A percentile compares a stretch with the other conserved stretches of the same genome.
Evolutionary conservation across 2,797 vertebrate species (phyloP).

Genomic region (Megalops cyprinoides): DNA sequence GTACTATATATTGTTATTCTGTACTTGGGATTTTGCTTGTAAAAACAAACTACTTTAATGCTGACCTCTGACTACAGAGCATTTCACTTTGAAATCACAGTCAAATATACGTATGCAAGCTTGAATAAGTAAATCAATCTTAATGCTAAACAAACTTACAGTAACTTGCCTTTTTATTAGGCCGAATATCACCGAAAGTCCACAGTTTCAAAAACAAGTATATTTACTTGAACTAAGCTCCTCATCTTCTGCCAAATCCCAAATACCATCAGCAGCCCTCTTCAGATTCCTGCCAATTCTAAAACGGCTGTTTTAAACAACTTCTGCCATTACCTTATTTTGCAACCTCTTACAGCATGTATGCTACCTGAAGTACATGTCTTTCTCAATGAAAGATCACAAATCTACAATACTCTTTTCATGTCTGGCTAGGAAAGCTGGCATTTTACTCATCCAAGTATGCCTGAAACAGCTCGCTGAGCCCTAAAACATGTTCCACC

Average conservation of each 20-base stretch:
- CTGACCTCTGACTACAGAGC: background rate
- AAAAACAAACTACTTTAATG: background rate
- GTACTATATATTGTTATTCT: background rate
- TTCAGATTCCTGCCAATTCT: background rate
- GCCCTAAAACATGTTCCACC: too few species aligned
- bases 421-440: constrained; percentile 30
- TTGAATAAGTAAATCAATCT: background rate
- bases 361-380: constrained; percentile 50
- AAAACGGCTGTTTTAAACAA: constrained; percentile 49
- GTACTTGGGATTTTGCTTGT: background rate
- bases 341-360: constrained; percentile 42
- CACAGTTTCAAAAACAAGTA: constrained; percentile 64
- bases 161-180: background rate
- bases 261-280: constrained; percentile 14
- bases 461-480: constrained; percentile 36
- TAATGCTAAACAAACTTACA: background rate
- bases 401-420: background rate
- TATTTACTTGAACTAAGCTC: too few species aligned
- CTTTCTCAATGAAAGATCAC: constrained; percentile 35
- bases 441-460: background rate
- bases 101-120: background rate
- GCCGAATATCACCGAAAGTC: constrained; percentile 41
- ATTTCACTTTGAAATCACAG: background rate
- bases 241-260: too few species aligned
- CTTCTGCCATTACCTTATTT: constrained; percentile 59